These are phyloP conservation scores for Gnathonemus echidnorhynchus DNA, from an alignment of 2,113 vertebrate species.

Conservation along the genomic window DNA sequence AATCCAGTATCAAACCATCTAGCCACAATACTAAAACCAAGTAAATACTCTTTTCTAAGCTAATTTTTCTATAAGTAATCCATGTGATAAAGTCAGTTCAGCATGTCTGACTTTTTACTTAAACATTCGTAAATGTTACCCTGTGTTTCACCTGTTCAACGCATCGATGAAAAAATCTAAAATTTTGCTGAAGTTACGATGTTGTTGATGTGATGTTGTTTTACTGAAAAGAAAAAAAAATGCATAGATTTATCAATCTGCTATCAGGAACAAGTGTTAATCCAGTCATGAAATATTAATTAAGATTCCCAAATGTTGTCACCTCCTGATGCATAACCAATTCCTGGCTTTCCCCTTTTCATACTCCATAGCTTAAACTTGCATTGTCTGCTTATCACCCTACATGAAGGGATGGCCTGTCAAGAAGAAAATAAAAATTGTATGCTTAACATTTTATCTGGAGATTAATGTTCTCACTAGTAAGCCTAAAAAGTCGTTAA, in stretches of 20 bases:
- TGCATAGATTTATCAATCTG: background rate
- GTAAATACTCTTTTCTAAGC: background rate
- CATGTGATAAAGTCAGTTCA: background rate
- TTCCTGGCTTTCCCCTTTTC: background rate
- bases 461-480: background rate
- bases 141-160: background rate
- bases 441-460: background rate
- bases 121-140: background rate
- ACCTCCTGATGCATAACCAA: background rate
- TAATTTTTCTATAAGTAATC: background rate
- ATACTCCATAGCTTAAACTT: background rate
- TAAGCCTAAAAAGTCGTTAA: background rate
- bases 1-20: background rate
- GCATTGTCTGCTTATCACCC: background rate
- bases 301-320: background rate
- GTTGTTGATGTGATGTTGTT: background rate
- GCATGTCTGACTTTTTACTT: background rate
- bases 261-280: background rate
- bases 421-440: background rate
- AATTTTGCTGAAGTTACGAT: background rate
- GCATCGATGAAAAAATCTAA: background rate
- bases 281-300: background rate
- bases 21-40: background rate
- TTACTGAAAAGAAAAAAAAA: background rate
- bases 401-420: background rate